Evolutionary conservation across 2,113 vertebrate genomes (phyloP).

Genomic region (Syngnathus scovelli): DNA sequence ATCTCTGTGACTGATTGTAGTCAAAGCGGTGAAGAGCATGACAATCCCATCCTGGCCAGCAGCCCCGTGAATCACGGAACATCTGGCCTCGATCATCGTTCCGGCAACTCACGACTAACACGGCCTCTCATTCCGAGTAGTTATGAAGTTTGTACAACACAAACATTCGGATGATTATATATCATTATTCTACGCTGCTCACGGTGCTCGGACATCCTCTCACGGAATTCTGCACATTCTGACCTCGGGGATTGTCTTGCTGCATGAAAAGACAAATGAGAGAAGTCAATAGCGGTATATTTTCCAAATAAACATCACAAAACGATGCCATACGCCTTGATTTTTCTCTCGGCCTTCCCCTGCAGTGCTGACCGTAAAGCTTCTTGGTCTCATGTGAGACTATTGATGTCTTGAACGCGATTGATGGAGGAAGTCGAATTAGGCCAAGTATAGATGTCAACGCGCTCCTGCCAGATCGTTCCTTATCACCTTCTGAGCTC

Average conservation of each 20-base stretch:
- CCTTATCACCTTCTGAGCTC: slow-evolving; percentile 25
- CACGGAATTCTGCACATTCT: slow-evolving; percentile 25
- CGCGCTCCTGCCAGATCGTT: slow-evolving; percentile 35
- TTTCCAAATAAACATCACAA: slow-evolving; percentile 49
- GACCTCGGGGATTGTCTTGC: slow-evolving; percentile 48
- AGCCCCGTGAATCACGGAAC: slow-evolving; percentile 36
- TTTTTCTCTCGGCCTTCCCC: slow-evolving; percentile 24
- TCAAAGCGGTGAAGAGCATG: slow-evolving; percentile 11
- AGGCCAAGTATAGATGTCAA: slow-evolving; percentile 27
- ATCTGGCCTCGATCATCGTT: slow-evolving; percentile 22
- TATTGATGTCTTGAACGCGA: slow-evolving; percentile 25
- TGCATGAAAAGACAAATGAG: slow-evolving; percentile 41
- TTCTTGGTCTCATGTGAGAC: slow-evolving; percentile 24
- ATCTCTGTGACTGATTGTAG: slow-evolving; percentile 4
- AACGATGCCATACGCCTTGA: slow-evolving; percentile 38
- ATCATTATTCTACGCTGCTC: slow-evolving; percentile 52
- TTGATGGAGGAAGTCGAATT: slow-evolving; percentile 15
- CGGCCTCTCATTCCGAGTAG: slow-evolving; percentile 45
- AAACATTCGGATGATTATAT: slow-evolving; percentile 68
- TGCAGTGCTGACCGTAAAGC: slow-evolving; percentile 22
- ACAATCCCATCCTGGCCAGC: slow-evolving; percentile 31
- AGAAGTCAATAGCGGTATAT: slow-evolving; percentile 51
- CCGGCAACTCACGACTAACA: slow-evolving; percentile 27
- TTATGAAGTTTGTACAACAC: slow-evolving; percentile 58
- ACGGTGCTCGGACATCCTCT: slow-evolving; percentile 31